These are phyloP conservation scores for Melitaea cinxia DNA, from an alignment of 1,140 invertebrate genomes.

Conservation along the genomic window DNA sequence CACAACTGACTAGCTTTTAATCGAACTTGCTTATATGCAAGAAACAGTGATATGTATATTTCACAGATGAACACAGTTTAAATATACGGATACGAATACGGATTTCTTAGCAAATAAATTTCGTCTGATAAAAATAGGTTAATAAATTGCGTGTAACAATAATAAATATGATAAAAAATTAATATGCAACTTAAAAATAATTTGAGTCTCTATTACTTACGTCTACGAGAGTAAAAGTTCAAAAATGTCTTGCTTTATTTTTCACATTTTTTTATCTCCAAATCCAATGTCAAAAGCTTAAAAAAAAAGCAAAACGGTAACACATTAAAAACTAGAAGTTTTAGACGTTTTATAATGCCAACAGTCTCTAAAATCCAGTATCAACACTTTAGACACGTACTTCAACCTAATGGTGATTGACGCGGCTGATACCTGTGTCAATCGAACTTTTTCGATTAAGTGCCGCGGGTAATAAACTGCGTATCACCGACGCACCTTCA, in stretches of 20 bases:
- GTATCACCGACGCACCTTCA: conserved; percentile 33
- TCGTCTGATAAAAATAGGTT: too few species aligned
- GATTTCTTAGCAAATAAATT: too few species aligned
- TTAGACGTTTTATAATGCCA: conserved; percentile 17
- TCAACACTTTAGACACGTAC: conserved; percentile 30
- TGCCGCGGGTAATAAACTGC: conserved; percentile 44
- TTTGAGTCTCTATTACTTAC: too few species aligned
- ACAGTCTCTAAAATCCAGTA: conserved; percentile 5
- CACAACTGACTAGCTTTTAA: too few species aligned
- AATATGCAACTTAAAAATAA: too few species aligned
- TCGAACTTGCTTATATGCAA: too few species aligned
- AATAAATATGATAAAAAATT: too few species aligned
- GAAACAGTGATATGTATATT: too few species aligned
- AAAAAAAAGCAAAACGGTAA: neutral
- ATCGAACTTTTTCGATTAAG: conserved; percentile 55
- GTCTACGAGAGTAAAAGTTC: too few species aligned
- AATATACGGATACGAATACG: too few species aligned
- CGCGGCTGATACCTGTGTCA: conserved; percentile 46
- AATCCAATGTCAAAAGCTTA: neutral
- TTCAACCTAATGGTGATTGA: conserved; percentile 51
- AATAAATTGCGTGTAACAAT: too few species aligned
- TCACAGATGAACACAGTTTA: too few species aligned
- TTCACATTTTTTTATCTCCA: neutral
- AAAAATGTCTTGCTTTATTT: neutral
- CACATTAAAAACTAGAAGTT: conserved; percentile 14